Conservation (phyloP, 2,888 invertebrate species). For the Netelia inedita region DNA sequence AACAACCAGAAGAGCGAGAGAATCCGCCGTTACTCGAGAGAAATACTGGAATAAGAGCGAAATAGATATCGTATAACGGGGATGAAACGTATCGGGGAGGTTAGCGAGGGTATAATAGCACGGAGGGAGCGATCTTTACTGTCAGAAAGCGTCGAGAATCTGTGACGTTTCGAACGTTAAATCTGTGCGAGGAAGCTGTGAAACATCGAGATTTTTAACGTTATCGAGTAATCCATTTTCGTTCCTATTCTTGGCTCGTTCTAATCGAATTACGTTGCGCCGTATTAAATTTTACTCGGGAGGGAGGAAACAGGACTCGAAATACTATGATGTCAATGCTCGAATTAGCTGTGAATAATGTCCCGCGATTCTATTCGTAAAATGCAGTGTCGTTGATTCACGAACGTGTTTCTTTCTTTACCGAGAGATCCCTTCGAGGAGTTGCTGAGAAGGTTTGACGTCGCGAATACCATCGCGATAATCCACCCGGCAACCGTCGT, state of each 20-base stretch:
- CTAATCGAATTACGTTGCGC: not conserved
- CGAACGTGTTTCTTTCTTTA: not conserved
- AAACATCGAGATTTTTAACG: slow-evolving; percentile 26
- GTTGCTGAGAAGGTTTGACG: slow-evolving; percentile 25
- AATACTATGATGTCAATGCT: not conserved
- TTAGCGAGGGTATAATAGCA: slow-evolving; percentile 5
- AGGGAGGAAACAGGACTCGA: not conserved
- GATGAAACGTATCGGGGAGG: slow-evolving; percentile 25
- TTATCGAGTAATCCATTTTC: slow-evolving; percentile 1
- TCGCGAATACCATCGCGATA: slow-evolving; percentile 48
- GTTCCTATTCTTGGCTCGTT: not conserved
- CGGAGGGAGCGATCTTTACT: slow-evolving; percentile 10
- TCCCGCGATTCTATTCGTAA: not conserved
- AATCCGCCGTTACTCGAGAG: slow-evolving; percentile 6
- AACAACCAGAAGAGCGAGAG: slow-evolving; percentile 35
- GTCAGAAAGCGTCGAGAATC: slow-evolving; percentile 25
- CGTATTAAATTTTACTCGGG: not conserved
- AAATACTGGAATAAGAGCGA: slow-evolving; percentile 26
- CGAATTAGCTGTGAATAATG: not conserved
- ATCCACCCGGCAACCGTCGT: slow-evolving; percentile 43
- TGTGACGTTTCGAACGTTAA: slow-evolving; percentile 23
- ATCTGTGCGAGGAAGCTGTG: slow-evolving; percentile 2
- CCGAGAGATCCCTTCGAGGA: not conserved
- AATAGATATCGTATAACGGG: slow-evolving; percentile 3
- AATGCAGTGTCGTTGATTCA: not conserved